Base-by-base conservation (phyloP, 2,113 vertebrate species). In the Taurulus bubalis region DNA sequence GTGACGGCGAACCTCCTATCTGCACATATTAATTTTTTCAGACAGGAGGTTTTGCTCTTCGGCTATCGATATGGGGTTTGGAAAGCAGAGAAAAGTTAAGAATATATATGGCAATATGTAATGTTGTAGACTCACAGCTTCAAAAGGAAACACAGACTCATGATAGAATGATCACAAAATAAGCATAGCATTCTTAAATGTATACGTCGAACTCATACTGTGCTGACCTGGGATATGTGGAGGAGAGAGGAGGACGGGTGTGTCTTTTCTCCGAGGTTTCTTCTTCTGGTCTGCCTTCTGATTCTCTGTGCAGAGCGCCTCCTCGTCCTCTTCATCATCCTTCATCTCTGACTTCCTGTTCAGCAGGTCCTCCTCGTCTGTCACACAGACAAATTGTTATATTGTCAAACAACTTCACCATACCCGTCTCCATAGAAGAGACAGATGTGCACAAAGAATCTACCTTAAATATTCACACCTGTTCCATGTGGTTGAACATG, bases 221-320 rank as follows among this genome's bases (percentile, higher is more conserved):
- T 24, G 3, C 26, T 94, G 84, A 97, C 97, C 96, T 95, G 96
- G 95, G 79, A 97, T 93, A n/a, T 95, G 95, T 12, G 96, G 96
- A 1, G 95, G 96, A 4, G 89, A 93, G 63, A 95, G 93, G 65
- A 95, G 86, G 12, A 97, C 95, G 0, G 97, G 97, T 1, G 97
- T 97, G 71, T 99, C 97, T 94, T 99, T 99, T 76, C 97, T 95
- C 67, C 96, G 95, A 45, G 97, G 97, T 63, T 97, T 97, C 88
- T 96, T 97, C 81, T 95, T 94, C 60, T 93, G 91, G 18, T 96
- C 95, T 28, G 86, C 87, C 51, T 90, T 95, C 60, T 94, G 92
- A 26, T 92, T 79, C 18, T 89, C 68, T 28, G 87, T 77, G 1
- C 51, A 45, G 0, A 60, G 51, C 11, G 11, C 32, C 60, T 34